phyloP scores from a whole-genome alignment of 1,140 invertebrate species.

The Penaeus japonicus region DNA sequence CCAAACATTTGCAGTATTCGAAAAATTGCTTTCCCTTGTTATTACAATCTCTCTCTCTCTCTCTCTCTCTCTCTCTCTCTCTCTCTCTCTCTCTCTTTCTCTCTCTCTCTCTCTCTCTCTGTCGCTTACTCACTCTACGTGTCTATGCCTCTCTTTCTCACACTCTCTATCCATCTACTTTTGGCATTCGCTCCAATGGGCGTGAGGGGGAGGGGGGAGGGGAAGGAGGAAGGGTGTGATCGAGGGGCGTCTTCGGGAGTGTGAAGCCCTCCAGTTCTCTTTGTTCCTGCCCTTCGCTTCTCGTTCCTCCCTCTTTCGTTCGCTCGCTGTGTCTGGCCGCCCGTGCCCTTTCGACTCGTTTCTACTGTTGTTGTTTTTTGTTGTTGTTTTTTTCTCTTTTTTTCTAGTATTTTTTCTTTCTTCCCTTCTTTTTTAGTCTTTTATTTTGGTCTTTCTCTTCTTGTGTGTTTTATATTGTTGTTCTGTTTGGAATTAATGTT shows the following conservation, averaged over 20 bases:
- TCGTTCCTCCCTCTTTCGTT: neutral
- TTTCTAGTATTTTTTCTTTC: too few relatives aligned
- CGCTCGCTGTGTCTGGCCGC: too few relatives aligned
- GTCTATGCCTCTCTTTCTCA: neutral
- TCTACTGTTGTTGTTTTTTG: neutral
- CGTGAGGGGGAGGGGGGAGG: too few relatives aligned
- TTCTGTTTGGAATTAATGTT: neutral
- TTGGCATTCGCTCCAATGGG: neutral
- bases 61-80: neutral
- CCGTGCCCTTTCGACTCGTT: neutral
- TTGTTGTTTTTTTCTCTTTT: slow-evolving; percentile 3
- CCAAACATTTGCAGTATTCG: neutral
- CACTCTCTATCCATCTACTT: neutral
- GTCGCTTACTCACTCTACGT: neutral
- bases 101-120: too few relatives aligned
- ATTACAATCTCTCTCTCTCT: neutral
- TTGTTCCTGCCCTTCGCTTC: neutral
- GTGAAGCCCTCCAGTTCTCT: neutral
- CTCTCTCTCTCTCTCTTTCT: too few relatives aligned
- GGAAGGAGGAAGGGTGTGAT: too few relatives aligned
- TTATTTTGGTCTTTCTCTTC: too few relatives aligned
- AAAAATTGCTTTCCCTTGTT: neutral
- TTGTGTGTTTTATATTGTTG: neutral
- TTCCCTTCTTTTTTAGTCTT: neutral
- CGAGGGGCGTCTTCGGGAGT: too few relatives aligned